These are phyloP conservation scores for Porphyrio hochstetteri DNA, from an alignment of 2,113 vertebrate genomes.

Conservation along the genomic window DNA sequence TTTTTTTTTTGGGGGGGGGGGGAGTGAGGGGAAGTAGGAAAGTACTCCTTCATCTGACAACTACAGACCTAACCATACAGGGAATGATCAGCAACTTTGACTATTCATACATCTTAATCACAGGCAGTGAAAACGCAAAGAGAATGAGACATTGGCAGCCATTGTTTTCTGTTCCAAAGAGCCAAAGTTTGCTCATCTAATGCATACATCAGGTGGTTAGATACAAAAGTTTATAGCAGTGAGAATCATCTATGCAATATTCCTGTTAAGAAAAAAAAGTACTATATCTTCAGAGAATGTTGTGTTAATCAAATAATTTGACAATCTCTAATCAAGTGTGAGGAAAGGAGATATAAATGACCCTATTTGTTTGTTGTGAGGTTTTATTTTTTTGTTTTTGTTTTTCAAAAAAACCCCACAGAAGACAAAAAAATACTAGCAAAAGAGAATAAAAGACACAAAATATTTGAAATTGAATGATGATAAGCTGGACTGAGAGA, in stretches of 20 bases:
- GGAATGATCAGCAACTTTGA: not conserved
- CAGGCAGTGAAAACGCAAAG: not conserved
- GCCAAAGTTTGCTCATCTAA: not conserved
- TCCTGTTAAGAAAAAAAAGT: not conserved
- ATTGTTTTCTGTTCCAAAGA: not conserved
- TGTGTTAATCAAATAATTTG: not conserved
- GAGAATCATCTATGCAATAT: not conserved
- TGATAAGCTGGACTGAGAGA: not conserved
- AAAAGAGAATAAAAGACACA: not conserved
- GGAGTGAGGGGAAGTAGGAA: rapidly evolving
- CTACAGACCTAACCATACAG: not conserved
- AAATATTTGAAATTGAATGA: not conserved
- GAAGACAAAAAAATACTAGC: not conserved
- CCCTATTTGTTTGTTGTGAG: not conserved
- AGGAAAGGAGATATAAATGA: not conserved
- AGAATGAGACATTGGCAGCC: rapidly evolving
- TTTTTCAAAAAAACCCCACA: not conserved
- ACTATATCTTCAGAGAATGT: not conserved
- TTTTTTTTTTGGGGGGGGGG: not conserved
- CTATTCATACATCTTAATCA: not conserved
- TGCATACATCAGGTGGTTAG: not conserved
- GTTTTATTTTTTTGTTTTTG: no score
- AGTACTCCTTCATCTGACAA: not conserved
- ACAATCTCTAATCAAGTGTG: not conserved
- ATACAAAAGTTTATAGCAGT: not conserved